Conservation (phyloP, 2,888 invertebrate species). For the Leistus spinibarbis region DNA sequence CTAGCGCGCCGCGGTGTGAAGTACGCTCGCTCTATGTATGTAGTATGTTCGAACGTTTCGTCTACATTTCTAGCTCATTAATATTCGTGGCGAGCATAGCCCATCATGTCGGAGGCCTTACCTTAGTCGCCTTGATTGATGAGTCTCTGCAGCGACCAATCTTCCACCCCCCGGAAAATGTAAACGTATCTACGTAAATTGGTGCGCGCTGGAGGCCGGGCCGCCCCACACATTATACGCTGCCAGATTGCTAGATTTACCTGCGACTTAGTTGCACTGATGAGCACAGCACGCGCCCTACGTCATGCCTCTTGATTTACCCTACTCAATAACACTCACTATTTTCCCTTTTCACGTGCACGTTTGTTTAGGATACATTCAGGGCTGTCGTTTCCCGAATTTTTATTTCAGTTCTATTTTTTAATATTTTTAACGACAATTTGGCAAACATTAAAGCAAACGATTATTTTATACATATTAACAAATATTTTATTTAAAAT, state of each 20-base stretch:
- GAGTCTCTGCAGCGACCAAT: slow-evolving; percentile 48
- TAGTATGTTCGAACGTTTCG: slow-evolving; percentile 43
- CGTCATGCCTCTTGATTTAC: slow-evolving; percentile 19
- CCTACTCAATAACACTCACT: neutral
- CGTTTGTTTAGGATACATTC: neutral
- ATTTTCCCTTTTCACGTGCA: neutral
- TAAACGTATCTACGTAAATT: slow-evolving; percentile 56
- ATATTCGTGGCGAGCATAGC: slow-evolving; percentile 54
- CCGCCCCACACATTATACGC: slow-evolving; percentile 47
- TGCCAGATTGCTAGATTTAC: slow-evolving; percentile 48
- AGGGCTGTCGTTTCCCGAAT: neutral
- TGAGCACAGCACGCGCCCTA: slow-evolving; percentile 20
- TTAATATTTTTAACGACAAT: neutral
- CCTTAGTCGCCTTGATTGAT: slow-evolving; percentile 53
- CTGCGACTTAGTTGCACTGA: slow-evolving; percentile 42
- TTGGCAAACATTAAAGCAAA: too few relatives aligned
- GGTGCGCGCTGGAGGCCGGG: slow-evolving; percentile 52
- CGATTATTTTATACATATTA: too few relatives aligned
- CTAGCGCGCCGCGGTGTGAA: neutral
- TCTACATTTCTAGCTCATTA: slow-evolving; percentile 51
- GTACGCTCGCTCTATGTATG: neutral
- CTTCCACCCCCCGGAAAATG: slow-evolving; percentile 50
- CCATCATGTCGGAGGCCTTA: slow-evolving; percentile 53
- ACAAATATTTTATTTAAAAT: too few relatives aligned
- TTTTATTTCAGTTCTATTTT: neutral